phyloP scores from a whole-genome alignment of 2,797 vertebrate genomes.

The Hemibagrus guttatus region DNA sequence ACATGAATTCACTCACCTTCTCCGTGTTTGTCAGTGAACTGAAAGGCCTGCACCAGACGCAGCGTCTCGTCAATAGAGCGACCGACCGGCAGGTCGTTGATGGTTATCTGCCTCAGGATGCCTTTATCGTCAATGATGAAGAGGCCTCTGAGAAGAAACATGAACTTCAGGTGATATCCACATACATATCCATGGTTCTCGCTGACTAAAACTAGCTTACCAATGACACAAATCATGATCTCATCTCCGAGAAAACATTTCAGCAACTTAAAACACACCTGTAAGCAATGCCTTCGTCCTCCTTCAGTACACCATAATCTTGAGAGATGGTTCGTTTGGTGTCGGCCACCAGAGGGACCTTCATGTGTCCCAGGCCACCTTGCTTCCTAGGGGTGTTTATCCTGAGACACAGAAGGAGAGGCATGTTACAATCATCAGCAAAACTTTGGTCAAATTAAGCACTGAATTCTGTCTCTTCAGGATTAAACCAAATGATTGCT shows the following conservation, averaged over 20 bases:
- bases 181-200: background rate
- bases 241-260: background rate
- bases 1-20: constrained; percentile 80
- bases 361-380: constrained; percentile 91
- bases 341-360: constrained; percentile 91
- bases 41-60: constrained; percentile 96
- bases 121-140: constrained; percentile 96
- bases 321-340: constrained; percentile 82
- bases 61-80: constrained; percentile 93
- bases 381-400: constrained; percentile 90
- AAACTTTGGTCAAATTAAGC: background rate
- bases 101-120: constrained; percentile 93
- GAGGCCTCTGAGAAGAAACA: constrained; percentile 78
- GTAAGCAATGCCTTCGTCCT: constrained; percentile 94
- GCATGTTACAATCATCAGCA: background rate
- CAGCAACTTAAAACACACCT: constrained; percentile 73
- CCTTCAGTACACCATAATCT: constrained; percentile 93
- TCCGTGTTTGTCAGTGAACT: constrained; percentile 96
- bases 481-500: constrained; percentile 14
- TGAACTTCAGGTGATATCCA: background rate
- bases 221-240: background rate
- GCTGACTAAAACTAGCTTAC: background rate
- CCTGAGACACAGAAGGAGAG: constrained; percentile 68
- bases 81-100: constrained; percentile 96
- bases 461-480: background rate